phyloP scores from a whole-genome alignment of 1,140 invertebrate species.

The Habropoda laboriosa region DNA sequence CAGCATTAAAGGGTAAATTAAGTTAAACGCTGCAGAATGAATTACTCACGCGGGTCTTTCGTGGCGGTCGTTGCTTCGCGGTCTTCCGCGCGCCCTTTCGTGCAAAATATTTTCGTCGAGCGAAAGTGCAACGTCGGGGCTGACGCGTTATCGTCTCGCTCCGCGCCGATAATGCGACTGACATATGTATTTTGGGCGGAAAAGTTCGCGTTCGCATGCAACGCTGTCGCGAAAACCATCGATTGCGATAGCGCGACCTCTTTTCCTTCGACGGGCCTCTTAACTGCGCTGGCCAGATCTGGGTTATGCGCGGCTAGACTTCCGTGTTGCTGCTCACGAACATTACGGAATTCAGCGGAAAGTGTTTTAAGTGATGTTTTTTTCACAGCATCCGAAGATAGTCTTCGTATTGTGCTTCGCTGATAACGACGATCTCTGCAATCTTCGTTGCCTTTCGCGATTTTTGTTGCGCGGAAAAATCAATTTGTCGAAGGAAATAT shows the following conservation, averaged over 20 bases:
- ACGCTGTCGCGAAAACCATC: background rate
- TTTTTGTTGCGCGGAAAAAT: too few species aligned
- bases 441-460: too few species aligned
- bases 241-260: conserved; percentile 9
- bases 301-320: background rate
- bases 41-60: conserved; percentile 40
- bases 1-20: conserved; percentile 62
- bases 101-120: conserved; percentile 23
- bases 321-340: background rate
- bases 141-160: conserved; percentile 4
- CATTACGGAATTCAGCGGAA: background rate
- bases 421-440: too few species aligned
- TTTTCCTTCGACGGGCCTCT: background rate
- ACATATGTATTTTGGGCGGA: conserved; percentile 11
- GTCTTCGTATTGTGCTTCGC: too few species aligned
- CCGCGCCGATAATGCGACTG: background rate
- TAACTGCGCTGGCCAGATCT: background rate
- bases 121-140: too few species aligned
- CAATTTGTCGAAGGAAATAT: too few species aligned
- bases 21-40: conserved; percentile 64
- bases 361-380: background rate
- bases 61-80: background rate
- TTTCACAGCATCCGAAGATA: too few species aligned
- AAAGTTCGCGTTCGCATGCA: conserved; percentile 1
- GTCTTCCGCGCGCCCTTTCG: background rate